Base-by-base conservation (phyloP, 2,113 vertebrate species). In the Aptenodytes patagonicus region DNA sequence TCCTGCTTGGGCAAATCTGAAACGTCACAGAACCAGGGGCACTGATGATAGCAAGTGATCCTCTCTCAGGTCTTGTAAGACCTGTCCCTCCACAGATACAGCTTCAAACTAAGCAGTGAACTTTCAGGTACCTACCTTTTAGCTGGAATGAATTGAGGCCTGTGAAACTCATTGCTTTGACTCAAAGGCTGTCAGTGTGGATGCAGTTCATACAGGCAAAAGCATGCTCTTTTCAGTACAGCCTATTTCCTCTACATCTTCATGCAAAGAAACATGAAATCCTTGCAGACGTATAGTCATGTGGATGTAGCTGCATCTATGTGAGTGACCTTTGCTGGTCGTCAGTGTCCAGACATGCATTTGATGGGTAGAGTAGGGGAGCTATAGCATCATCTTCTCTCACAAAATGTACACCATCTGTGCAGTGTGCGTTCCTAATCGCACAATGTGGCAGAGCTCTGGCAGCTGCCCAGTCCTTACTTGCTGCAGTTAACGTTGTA, bases 271-370 rank as follows among this genome's bases (percentile, higher is more conserved):
- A 71, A 75, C 6, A 16, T 25, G 32, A 60, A 60, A 72, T 89
- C 15, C 55, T 87, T 13, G 13, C 22, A 49, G 64, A 26, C 1
- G 0, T 22, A 4, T 1, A 38, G 10, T 54, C 28, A 2, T 10
- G n/a, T 66, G 38, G 47, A 7, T 79, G 21, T 60, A 65, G 81
- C 49, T 79, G 24, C 25, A 25, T 44, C 57, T 25, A 1, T 6
- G 11, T 24, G 44, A 76, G 18, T 72, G 81, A 79, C 73, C 64
- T 79, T 75, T 82, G 29, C 51, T 10, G 25, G 19, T 62, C 1
- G 1, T 38, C 29, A 13, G 14, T 46, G 49, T 69, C 71, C 75
- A 46, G 86, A 47, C 19, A 18, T 24, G 38, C 34, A 34, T 40
- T 79, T 65, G 54, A 49, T 81, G 46, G 17, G 36, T 61, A 34